A percentile compares a stretch with the other conserved stretches of the same genome.
These are phyloP conservation scores for Rhabdophis nuchalis DNA, from an alignment of 2,797 vertebrate genomes.

Conservation along the genomic window DNA sequence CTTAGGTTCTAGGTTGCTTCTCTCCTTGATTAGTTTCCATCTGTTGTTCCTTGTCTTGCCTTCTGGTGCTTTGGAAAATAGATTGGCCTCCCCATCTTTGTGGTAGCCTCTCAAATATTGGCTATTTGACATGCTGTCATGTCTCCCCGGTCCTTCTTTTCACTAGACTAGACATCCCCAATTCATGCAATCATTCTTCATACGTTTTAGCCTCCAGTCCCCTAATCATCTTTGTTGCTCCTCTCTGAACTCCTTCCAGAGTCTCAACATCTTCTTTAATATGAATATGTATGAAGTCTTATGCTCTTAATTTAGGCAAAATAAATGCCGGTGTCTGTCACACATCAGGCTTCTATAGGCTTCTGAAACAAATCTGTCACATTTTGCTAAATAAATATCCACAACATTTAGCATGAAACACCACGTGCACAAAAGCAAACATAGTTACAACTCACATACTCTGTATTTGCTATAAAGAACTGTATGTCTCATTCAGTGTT, in stretches of 20 bases:
- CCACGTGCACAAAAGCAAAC: not conserved
- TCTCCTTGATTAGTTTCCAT: not conserved
- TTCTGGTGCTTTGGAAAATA: not conserved
- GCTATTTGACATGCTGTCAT: not conserved
- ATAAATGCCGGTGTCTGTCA: constrained; percentile 29
- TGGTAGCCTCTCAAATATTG: not conserved
- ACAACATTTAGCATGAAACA: constrained; percentile 61
- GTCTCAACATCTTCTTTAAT: not conserved
- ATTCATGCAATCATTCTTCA: no score
- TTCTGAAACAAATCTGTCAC: constrained; percentile 58
- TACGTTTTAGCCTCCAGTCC: no score
- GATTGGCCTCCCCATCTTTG: not conserved
- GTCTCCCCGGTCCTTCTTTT: no score
- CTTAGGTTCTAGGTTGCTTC: not conserved
- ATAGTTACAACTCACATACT: not conserved
- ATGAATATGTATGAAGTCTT: constrained; percentile 41
- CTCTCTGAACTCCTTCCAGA: not conserved
- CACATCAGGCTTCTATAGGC: constrained; percentile 56
- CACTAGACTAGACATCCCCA: no score
- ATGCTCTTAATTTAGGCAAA: not conserved
- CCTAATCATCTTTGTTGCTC: no score
- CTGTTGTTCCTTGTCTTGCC: not conserved
- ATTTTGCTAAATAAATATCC: constrained; percentile 75
- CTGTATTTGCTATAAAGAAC: constrained; percentile 49
- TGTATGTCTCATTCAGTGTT: constrained; percentile 75